phyloP scores from a whole-genome alignment of 1,140 invertebrate genomes.

The Drosophila truncata region DNA sequence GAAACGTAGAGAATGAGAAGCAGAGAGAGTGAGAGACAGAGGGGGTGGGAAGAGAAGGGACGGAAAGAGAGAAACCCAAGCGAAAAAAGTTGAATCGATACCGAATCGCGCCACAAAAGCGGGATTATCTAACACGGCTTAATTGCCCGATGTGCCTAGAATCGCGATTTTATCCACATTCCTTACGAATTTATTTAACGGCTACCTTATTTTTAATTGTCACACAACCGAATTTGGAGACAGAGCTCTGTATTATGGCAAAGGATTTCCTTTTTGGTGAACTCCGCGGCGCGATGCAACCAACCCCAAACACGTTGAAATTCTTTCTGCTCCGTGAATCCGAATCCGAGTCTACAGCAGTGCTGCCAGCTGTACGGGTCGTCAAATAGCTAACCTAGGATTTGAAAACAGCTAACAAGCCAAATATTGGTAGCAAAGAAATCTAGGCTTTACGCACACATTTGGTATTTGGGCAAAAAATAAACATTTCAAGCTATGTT shows the following conservation, averaged over 20 bases:
- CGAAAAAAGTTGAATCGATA: constrained; percentile 78
- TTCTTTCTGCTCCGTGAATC: constrained; percentile 65
- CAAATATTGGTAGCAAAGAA: too few species aligned
- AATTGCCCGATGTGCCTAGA: constrained; percentile 4
- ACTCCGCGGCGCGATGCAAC: constrained; percentile 67
- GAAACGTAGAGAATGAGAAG: constrained; percentile 8
- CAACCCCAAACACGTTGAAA: constrained; percentile 74
- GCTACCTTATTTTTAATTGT: constrained; percentile 14
- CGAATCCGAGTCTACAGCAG: constrained; percentile 50
- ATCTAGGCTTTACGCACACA: too few species aligned
- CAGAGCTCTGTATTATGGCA: constrained; percentile 8
- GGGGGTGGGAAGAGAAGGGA: constrained; percentile 1
- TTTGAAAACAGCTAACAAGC: not conserved
- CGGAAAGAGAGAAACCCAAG: constrained; percentile 27
- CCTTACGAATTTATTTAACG: not conserved
- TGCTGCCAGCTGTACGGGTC: not conserved
- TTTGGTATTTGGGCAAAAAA: too few species aligned
- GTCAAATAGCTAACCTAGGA: not conserved
- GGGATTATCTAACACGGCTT: constrained; percentile 70
- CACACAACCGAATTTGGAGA: constrained; percentile 17
- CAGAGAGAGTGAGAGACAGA: constrained; percentile 27
- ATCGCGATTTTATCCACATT: constrained; percentile 8
- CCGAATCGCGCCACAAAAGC: constrained; percentile 56
- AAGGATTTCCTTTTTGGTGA: constrained; percentile 23
- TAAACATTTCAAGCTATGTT: too few species aligned